Evolutionary conservation across 2,113 vertebrate species (phyloP).

Genomic region (Antechinus flavipes): DNA sequence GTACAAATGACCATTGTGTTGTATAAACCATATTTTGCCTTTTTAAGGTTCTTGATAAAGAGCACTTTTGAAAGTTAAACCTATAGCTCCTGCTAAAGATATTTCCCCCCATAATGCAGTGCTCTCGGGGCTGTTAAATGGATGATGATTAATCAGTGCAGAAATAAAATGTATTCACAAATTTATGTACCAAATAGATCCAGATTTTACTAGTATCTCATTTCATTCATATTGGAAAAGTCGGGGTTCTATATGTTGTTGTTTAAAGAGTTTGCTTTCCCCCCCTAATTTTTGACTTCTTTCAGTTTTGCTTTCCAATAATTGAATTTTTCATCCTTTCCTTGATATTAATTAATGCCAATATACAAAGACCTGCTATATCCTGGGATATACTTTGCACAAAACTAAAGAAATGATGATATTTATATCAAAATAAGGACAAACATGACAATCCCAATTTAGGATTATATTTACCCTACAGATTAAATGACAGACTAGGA

Average conservation of each 20-base stretch:
- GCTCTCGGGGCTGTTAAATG: constrained; percentile 80
- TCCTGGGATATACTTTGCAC: neutral
- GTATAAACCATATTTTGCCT: constrained; percentile 42
- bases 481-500: neutral
- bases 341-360: neutral
- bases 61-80: constrained; percentile 70
- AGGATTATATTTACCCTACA: neutral
- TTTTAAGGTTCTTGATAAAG: constrained; percentile 58
- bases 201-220: constrained; percentile 63
- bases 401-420: neutral
- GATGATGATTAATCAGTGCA: constrained; percentile 76
- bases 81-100: constrained; percentile 62
- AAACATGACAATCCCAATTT: neutral
- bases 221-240: neutral
- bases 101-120: constrained; percentile 57
- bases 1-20: constrained; percentile 45
- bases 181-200: constrained; percentile 70
- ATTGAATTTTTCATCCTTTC: neutral
- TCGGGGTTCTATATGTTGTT: neutral
- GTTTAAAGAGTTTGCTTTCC: neutral
- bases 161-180: constrained; percentile 62
- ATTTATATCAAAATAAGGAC: neutral
- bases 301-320: neutral
- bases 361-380: neutral
- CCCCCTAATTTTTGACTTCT: neutral